Evolutionary conservation across 1,140 invertebrate species (phyloP), one percentile per base, ranked within the genome.

Genomic region (Zaprionus vittiger): DNA sequence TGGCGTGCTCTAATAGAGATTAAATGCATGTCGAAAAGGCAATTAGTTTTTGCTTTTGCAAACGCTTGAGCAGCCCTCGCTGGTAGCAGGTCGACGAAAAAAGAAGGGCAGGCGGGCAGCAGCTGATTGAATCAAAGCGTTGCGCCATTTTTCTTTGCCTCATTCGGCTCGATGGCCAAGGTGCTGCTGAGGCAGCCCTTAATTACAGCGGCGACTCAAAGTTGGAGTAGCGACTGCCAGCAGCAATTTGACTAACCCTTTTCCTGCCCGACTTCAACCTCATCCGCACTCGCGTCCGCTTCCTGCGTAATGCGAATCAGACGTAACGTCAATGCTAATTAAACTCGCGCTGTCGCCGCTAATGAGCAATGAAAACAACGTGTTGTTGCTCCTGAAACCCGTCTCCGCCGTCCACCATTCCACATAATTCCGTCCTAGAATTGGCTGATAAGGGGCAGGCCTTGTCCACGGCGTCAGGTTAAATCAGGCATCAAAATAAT

Each of bases 21-120:
- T 92, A 92, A 92, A 92, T 92, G 91, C 79, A 92, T 92, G 91
- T 92, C 91, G 91, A 92, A 84, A 91, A 92, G 91, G 85, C 91
- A 92, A 92, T 92, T 92, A 92, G 91, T 91, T 91, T 86, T 68
- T 79, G 71, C 64, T 56, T 64, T 52, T 44, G 12, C 37, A 15
- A 38, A 14, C 59, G 14, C 26, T 68, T 49, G 73, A 28, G n/a
- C 71, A 62, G 70, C 61, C 57, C 59, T 37, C 47, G 15, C 22
- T 17, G 56, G 28, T 44, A 24, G 4, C 22, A 3, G 57, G 14
- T n/a, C n/a, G 4, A 17, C 41, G 1, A 2, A 22, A 22, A 9
- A 4, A 0, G 44, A 2, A 20, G 14, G 17, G 9, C 4, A 14
- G n/a, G 3, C 44, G 60, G 57, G 15, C 54, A 22, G 57, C 62